Percentiles rank a stretch among this genome's conserved stretches.
phyloP scores from a whole-genome alignment of 2,113 vertebrate species.

The Oreochromis spilurus region DNA sequence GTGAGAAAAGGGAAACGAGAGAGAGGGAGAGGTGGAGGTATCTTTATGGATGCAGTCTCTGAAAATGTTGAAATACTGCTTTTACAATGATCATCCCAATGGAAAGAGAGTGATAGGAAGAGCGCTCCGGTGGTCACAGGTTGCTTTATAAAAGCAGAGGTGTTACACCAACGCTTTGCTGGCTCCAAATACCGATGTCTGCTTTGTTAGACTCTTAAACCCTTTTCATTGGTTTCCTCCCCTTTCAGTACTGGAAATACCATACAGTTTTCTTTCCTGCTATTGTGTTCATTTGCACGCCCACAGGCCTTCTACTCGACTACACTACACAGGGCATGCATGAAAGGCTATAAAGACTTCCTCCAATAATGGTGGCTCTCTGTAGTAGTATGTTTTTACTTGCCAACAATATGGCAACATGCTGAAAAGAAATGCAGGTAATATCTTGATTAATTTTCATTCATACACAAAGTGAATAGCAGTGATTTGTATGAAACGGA shows the following conservation, averaged over 20 bases:
- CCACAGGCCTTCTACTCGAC: conserved; percentile 22
- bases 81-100: conserved; percentile 49
- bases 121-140: conserved; percentile 37
- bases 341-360: conserved; percentile 1
- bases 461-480: background rate
- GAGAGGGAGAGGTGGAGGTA: conserved; percentile 1
- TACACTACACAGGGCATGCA: background rate
- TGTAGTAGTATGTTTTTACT: background rate
- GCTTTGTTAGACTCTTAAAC: conserved; percentile 48
- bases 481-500: background rate
- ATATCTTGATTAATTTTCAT: background rate
- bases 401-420: background rate
- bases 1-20: background rate
- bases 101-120: conserved; percentile 39
- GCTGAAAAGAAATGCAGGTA: background rate
- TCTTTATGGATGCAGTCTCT: conserved; percentile 48
- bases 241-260: conserved; percentile 17
- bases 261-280: background rate
- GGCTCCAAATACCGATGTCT: conserved; percentile 44
- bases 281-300: conserved; percentile 19
- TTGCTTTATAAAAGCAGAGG: conserved; percentile 56
- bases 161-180: conserved; percentile 52
- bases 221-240: conserved; percentile 38
- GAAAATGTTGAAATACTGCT: conserved; percentile 52
- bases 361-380: background rate